Percentiles rank a stretch among this genome's conserved stretches.
Evolutionary conservation across 2,888 invertebrate species (phyloP).

Genomic region (Hirtodrosophila cameraria): DNA sequence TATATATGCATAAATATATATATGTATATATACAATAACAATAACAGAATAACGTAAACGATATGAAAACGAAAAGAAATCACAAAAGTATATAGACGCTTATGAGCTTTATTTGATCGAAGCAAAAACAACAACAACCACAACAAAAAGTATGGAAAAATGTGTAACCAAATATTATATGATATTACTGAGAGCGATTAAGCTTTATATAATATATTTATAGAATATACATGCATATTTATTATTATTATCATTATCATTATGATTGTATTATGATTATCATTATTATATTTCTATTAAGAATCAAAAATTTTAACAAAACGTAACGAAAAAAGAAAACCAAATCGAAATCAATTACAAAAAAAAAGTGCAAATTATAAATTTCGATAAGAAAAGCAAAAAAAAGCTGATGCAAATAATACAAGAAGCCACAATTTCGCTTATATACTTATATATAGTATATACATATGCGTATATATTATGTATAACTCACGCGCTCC

Average conservation of each 20-base stretch:
- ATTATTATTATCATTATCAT: slow-evolving; percentile 56
- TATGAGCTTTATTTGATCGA: slow-evolving; percentile 78
- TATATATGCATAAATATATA: slow-evolving; percentile 13
- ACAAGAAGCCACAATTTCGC: slow-evolving; percentile 30
- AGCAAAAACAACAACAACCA: slow-evolving; percentile 49
- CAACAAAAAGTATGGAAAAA: slow-evolving; percentile 62
- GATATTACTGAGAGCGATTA: slow-evolving; percentile 76
- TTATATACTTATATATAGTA: slow-evolving; percentile 10
- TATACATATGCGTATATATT: slow-evolving; percentile 12
- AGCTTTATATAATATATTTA: slow-evolving; percentile 72
- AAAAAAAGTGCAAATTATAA: slow-evolving; percentile 34
- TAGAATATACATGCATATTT: slow-evolving; percentile 48
- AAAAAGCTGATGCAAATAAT: slow-evolving; percentile 31
- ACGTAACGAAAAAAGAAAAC: slow-evolving; percentile 15
- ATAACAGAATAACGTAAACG: not conserved
- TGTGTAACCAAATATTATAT: slow-evolving; percentile 77
- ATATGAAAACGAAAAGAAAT: slow-evolving; percentile 2
- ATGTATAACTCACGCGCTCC: slow-evolving; percentile 34
- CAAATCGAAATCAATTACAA: slow-evolving; percentile 39
- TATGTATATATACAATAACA: slow-evolving; percentile 9
- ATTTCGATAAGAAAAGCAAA: slow-evolving; percentile 10
- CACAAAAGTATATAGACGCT: slow-evolving; percentile 74
- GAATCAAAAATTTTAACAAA: slow-evolving; percentile 15
- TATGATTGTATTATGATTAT: slow-evolving; percentile 39
- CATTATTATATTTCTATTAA: slow-evolving; percentile 13